Conservation (phyloP, 2,888 invertebrate genomes). For the Lithophane leautieri region DNA sequence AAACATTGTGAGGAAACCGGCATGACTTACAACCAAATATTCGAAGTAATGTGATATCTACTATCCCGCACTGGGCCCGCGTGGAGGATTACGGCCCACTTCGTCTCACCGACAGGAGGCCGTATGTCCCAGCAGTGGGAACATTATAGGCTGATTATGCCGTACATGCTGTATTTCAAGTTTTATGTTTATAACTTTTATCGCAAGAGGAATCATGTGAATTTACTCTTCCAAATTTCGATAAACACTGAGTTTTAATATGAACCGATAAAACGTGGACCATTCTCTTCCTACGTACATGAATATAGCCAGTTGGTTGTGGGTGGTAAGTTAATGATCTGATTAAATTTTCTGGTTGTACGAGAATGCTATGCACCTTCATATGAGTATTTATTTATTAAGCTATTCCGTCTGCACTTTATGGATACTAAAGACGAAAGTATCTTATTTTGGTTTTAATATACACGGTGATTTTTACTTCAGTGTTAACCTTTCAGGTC, state of each 20-base stretch:
- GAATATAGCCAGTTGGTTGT: neutral
- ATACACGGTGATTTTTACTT: neutral
- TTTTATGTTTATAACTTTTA: too few relatives aligned
- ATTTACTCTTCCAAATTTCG: neutral
- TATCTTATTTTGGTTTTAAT: neutral
- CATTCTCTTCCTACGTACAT: neutral
- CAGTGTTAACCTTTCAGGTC: too few relatives aligned
- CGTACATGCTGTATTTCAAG: too few relatives aligned
- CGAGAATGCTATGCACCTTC: neutral
- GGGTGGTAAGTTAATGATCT: slow-evolving; percentile 1
- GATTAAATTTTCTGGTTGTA: neutral
- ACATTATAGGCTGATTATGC: too few relatives aligned
- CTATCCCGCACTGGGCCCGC: too few relatives aligned
- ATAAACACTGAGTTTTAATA: slow-evolving; percentile 1
- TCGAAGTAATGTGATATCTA: too few relatives aligned
- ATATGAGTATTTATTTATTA: slow-evolving; percentile 1
- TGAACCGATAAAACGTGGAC: neutral
- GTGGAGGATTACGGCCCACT: too few relatives aligned
- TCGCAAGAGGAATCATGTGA: neutral
- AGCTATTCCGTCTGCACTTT: neutral
- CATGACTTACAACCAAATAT: too few relatives aligned
- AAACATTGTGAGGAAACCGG: too few relatives aligned
- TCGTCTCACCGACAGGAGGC: too few relatives aligned
- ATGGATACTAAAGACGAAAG: slow-evolving; percentile 7
- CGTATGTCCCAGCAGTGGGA: too few relatives aligned